Evolutionary conservation across 2,888 invertebrate species (phyloP), one percentile per base, ranked within the genome.

Genomic region (Agrotis ipsilon): DNA sequence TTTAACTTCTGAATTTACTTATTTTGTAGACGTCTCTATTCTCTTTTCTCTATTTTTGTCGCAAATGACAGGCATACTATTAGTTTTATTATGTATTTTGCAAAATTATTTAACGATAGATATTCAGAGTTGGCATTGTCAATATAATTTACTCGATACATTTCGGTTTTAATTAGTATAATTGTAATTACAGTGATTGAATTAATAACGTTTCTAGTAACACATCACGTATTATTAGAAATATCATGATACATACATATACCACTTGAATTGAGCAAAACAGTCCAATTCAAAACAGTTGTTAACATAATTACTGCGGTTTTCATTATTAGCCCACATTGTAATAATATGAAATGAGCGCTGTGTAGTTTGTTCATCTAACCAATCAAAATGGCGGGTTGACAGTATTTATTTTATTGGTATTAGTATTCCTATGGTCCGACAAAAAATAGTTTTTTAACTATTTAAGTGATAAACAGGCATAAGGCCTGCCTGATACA

Each of bases 301-400:
- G 59, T 68, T 75, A 80, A 75, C 60, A 58, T 70, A 80, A 80
- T 75, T 80, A 61, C 66, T 54, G 63, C 46, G 51, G 69, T 66
- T 75, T 70, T 13, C 80, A 54, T 67, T 66, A 78, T 75, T 70
- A 80, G 63, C 9, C 27, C 48, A 48, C 61, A 64, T 65, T 64
- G 72, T 48, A 75, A 78, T 78, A 72, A 78, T 78, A 77, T 78
- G 45, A 70, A 78, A 78, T 71, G 68, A 79, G 68, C 63, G 51
- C 48, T 62, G 54, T 79, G 24, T 59, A 73, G 68, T 63, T 74
- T 65, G 74, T 1, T 21, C 62, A 55, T 52, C 45, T 64, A 45
- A 21, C 57, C 32, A 59, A 70, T 60, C 65, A 80, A 66, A 74
- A 63, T 80, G 24, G 64, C 43, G 21, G 24, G 27, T 32, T 1